Evolutionary conservation across 2,797 vertebrate genomes (phyloP).

Genomic region (Oophaga sylvatica): DNA sequence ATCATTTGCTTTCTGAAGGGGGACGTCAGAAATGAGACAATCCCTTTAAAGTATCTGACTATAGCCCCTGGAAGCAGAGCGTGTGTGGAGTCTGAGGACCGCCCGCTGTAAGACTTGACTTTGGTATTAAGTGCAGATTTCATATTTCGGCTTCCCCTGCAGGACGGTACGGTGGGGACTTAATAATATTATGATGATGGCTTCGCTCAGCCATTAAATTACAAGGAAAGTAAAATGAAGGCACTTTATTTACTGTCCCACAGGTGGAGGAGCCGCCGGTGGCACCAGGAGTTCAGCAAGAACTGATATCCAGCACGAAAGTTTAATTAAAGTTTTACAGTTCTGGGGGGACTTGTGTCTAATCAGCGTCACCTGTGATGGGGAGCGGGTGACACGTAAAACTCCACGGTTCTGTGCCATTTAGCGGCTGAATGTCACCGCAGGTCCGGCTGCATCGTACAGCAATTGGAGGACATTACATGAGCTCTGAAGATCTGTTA

Average conservation of each 20-base stretch:
- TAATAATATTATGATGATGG: not conserved
- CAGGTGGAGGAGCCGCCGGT: slow-evolving; percentile 10
- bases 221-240: not conserved
- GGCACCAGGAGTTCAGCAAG: not conserved
- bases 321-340: slow-evolving; percentile 47
- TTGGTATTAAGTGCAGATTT: not conserved
- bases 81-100: not conserved
- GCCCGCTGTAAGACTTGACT: not conserved
- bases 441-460: not conserved
- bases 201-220: not conserved
- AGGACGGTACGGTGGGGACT: not conserved
- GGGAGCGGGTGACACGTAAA: slow-evolving; percentile 29
- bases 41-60: no score
- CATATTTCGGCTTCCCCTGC: not conserved
- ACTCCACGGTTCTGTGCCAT: slow-evolving; percentile 21
- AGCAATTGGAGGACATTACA: not conserved
- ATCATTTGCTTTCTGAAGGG: no score
- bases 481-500: no score
- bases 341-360: slow-evolving; percentile 38
- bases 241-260: slow-evolving; percentile 22
- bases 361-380: slow-evolving; percentile 40
- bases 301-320: slow-evolving; percentile 21
- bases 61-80: no score
- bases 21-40: no score
- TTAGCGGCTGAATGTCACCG: slow-evolving; percentile 4